Evolutionary conservation across 2,113 vertebrate genomes (phyloP), one percentile per base, ranked within the genome.

Genomic region (Hyperopisus bebe): DNA sequence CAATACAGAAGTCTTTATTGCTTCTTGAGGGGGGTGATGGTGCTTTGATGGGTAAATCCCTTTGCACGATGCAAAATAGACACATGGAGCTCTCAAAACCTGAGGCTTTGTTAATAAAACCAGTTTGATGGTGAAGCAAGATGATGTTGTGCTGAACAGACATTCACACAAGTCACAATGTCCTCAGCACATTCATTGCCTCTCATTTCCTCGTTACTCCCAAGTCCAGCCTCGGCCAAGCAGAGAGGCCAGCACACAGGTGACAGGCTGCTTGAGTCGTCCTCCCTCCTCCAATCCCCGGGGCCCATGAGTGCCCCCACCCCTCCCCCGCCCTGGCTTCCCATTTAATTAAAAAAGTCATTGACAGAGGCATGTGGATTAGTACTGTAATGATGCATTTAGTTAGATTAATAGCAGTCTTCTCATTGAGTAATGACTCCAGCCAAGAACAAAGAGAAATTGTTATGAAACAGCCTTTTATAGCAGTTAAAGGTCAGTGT

Each of bases 271-370:
- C 96, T 95, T 53, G 92, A 93, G 93, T 90, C 92, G 91, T 92
- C 93, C 94, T 94, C 94, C 93, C 94, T 94, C 94, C 95, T 96
- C 95, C 96, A 96, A 96, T 96, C 96, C 95, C 93, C 94, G 94
- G 95, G 94, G 95, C 94, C 94, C 93, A 95, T 96, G 95, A 90
- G 91, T 95, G 95, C 96, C 95, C 94, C 94, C 94, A 95, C 96
- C 95, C 94, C 94, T 94, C 93, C 95, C 96, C 95, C 94, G 93
- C 96, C 95, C 94, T 94, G 94, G 92, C 96, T 95, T 96, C 96
- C 97, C 95, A 95, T 97, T 98, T 98, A 97, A 98, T 98, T 98
- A 98, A 98, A 98, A 97, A 95, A 96, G 96, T 97, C 97, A 97
- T 94, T 97, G 97, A 97, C 97, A 97, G 97, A 97, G 97, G 97